These are phyloP conservation scores for Drosophila dunni DNA, from an alignment of 1,140 invertebrate species.

Conservation along the genomic window DNA sequence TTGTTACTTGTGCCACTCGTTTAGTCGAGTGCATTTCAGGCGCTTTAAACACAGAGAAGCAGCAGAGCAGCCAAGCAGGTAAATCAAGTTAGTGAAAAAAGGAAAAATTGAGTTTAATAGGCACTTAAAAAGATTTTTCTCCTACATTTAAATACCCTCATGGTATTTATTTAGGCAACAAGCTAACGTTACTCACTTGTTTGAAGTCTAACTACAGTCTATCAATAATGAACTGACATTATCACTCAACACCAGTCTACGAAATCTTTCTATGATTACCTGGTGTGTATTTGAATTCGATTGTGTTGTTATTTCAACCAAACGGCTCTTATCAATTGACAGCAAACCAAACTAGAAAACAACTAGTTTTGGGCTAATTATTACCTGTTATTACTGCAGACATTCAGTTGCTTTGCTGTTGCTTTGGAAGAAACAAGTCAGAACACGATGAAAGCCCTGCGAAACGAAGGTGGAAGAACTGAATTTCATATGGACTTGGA, in stretches of 20 bases:
- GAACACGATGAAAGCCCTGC: conserved; percentile 47
- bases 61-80: background rate
- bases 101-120: conserved; percentile 17
- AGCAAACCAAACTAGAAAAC: background rate
- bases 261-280: background rate
- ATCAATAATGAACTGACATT: conserved; percentile 7
- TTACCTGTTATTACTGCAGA: background rate
- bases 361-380: conserved; percentile 14
- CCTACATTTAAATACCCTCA: background rate
- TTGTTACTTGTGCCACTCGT: conserved; percentile 33
- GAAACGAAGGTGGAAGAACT: background rate
- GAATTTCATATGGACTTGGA: background rate
- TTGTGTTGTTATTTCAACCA: background rate
- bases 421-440: conserved; percentile 5
- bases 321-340: conserved; percentile 15
- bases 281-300: background rate
- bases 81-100: conserved; percentile 35
- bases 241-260: conserved; percentile 1
- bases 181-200: background rate
- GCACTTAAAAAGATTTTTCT: conserved; percentile 7
- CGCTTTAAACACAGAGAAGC: background rate
- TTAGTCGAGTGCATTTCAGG: conserved; percentile 28
- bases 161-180: background rate
- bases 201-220: background rate
- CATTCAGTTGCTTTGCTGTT: conserved; percentile 4